phyloP scores from a whole-genome alignment of 2,797 vertebrate genomes.

The Tadarida brasiliensis region DNA sequence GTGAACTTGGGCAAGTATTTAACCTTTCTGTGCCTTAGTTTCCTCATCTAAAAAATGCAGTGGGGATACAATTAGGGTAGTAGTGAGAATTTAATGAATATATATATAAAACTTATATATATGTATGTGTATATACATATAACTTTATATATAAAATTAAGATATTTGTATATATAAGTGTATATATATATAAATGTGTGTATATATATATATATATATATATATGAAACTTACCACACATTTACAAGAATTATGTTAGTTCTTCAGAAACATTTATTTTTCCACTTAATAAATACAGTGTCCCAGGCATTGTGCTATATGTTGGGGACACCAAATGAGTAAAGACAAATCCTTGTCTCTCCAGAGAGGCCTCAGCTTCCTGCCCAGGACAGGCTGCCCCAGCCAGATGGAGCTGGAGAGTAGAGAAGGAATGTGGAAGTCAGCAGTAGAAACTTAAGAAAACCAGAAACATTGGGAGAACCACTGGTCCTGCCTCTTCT shows the following conservation, averaged over 20 bases:
- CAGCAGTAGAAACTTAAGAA: background rate
- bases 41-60: constrained; percentile 31
- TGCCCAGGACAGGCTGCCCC: background rate
- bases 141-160: background rate
- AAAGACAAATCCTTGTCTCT: background rate
- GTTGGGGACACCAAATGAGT: background rate
- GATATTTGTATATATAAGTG: background rate
- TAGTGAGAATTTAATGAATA: background rate
- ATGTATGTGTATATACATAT: background rate
- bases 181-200: background rate
- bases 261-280: constrained; percentile 25
- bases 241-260: background rate
- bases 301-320: background rate
- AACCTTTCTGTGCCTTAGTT: background rate
- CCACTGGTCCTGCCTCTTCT: background rate
- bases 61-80: background rate
- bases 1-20: background rate
- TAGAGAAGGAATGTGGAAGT: background rate
- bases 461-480: background rate
- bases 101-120: background rate
- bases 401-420: background rate
- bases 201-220: background rate
- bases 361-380: background rate
- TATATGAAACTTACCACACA: background rate
- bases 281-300: background rate